Evolutionary conservation across 2,113 vertebrate genomes (phyloP), one percentile per base, ranked within the genome.

Genomic region (Chlamydotis undulata): DNA sequence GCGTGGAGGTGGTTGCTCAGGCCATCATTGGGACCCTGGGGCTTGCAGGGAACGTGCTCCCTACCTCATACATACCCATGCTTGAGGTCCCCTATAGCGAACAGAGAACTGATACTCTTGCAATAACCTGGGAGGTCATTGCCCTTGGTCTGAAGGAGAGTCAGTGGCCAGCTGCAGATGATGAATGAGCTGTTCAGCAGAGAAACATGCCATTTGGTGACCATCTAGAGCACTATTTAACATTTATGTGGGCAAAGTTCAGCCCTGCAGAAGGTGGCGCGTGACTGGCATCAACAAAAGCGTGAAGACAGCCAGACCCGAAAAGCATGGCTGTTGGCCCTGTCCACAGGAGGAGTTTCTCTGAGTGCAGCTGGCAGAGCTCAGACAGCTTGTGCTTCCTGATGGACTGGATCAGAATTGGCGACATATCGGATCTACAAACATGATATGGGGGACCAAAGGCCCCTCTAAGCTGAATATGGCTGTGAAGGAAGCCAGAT

Each of bases 1-100:
- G 19, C 13, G n/a, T 5, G 18, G 29, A 64, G 31, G 15, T 53
- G 21, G 19, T 24, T 80, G 23, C 28, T 47, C 41, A 65, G 68
- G 39, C 8, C 4, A 15, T 37, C 14, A 11, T 1, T 6, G 26
- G 29, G 19, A n/a, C 14, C 17, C 10, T 1, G 3, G 47, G 11
- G 7, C 23, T 75, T 7, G 2, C 22, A 35, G 50, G 37, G 26
- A 33, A 47, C 6, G 2, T 53, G 21, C 43, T 71, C 77, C 33
- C 35, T 26, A 35, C 19, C 28, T 47, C 33, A 47, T 19, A 18
- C 5, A 12, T 8, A 43, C 10, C 25, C 22, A 8, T 9, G 3
- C 25, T 16, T 61, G 28, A 57, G 5, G 26, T 64, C 28, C 12
- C 10, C 22, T 19, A 3, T 4, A 26, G 37, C 1, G 4, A 85